These are phyloP conservation scores for Moxostoma hubbsi DNA, from an alignment of 2,797 vertebrate genomes.

Conservation along the genomic window DNA sequence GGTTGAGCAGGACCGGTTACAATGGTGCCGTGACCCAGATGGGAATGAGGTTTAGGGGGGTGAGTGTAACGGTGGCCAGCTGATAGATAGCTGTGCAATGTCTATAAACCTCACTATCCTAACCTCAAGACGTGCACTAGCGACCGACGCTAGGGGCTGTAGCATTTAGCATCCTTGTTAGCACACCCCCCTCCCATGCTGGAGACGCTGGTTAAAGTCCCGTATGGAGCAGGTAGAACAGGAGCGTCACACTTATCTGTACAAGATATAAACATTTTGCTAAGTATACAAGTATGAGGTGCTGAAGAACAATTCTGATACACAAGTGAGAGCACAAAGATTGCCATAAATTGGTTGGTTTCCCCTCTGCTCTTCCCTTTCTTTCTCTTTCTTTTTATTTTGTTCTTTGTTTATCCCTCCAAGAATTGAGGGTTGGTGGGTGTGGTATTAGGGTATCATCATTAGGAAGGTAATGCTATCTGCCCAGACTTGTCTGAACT, in stretches of 20 bases:
- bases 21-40: too few species aligned
- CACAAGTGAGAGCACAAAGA: conserved; percentile 26
- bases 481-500: conserved; percentile 46
- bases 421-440: conserved; percentile 8
- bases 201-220: too few species aligned
- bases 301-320: conserved; percentile 21
- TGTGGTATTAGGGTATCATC: conserved; percentile 29
- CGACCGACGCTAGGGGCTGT: too few species aligned
- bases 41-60: too few species aligned
- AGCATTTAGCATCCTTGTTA: too few species aligned
- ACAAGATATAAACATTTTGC: background rate
- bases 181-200: too few species aligned
- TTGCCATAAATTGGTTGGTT: conserved; percentile 34
- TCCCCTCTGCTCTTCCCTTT: background rate
- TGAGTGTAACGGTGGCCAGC: too few species aligned
- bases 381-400: background rate
- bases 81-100: too few species aligned
- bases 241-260: background rate
- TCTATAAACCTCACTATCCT: too few species aligned
- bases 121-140: too few species aligned
- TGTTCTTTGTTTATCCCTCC: conserved; percentile 27
- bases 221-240: too few species aligned
- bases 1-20: too few species aligned
- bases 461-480: conserved; percentile 45
- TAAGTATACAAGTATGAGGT: conserved; percentile 4